Evolutionary conservation across 2,113 vertebrate genomes (phyloP).

Genomic region (Tinamus guttatus): DNA sequence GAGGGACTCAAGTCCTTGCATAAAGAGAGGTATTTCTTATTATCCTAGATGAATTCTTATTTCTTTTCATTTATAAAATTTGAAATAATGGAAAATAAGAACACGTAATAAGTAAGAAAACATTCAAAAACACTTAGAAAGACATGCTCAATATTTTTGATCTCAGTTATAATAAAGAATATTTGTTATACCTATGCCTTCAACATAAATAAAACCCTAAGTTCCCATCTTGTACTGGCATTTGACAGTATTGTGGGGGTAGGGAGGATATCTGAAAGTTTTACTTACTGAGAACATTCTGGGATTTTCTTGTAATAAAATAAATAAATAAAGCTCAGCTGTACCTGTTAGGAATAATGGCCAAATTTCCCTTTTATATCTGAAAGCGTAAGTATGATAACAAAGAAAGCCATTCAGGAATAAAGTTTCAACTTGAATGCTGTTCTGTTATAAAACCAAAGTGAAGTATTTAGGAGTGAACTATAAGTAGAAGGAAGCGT

Average conservation of each 20-base stretch:
- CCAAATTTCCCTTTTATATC: neutral
- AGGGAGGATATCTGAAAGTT: neutral
- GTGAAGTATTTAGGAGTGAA: neutral
- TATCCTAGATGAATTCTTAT: neutral
- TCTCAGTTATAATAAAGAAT: too few relatives aligned
- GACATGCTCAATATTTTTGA: neutral
- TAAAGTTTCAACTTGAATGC: neutral
- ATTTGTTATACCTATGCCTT: too few relatives aligned
- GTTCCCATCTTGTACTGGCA: neutral
- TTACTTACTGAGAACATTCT: neutral
- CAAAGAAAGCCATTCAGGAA: neutral
- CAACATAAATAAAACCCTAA: neutral
- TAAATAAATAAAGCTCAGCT: neutral
- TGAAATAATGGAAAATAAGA: neutral
- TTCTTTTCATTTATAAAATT: neutral
- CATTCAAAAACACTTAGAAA: neutral
- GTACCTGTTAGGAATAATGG: neutral
- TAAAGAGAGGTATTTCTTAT: neutral
- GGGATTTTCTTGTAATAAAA: neutral
- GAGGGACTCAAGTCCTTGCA: neutral
- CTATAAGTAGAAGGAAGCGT: neutral
- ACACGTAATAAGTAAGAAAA: neutral
- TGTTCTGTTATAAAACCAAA: neutral
- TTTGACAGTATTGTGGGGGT: neutral
- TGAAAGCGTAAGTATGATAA: neutral